Conservation (phyloP, 2,113 vertebrate genomes). For the Scatophagus argus region DNA sequence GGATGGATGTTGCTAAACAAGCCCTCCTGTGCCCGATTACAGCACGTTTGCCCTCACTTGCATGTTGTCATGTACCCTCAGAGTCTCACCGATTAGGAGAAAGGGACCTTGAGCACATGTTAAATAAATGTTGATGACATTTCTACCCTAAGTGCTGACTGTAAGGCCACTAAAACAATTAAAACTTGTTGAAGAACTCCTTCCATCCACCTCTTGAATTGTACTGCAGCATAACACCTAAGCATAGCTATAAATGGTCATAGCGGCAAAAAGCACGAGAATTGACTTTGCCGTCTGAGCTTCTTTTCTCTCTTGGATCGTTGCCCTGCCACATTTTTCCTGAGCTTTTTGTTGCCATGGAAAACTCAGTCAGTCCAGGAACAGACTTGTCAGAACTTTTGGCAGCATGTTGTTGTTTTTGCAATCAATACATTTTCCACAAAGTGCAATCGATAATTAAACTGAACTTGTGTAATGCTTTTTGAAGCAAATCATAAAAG, state of each 20-base stretch:
- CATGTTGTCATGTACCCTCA: background rate
- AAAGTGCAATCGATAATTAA: background rate
- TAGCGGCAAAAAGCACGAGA: background rate
- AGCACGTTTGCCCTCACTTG: background rate
- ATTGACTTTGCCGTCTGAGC: background rate
- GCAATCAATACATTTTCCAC: background rate
- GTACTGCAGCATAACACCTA: background rate
- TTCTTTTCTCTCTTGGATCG: constrained; percentile 11
- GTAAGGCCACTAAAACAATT: background rate
- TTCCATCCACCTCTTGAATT: background rate
- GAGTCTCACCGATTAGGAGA: background rate
- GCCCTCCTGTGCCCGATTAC: no score
- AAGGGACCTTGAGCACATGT: background rate
- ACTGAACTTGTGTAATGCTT: background rate
- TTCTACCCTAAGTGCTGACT: background rate
- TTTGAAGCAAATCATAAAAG: constrained; percentile 22
- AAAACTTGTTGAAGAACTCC: background rate
- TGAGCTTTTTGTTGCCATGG: background rate
- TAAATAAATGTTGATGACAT: background rate
- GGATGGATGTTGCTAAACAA: background rate
- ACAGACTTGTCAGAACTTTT: background rate
- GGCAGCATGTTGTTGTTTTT: background rate
- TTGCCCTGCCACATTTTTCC: background rate
- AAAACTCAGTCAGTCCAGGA: constrained; percentile 16
- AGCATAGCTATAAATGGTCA: background rate